Base-by-base conservation (phyloP, 2,113 vertebrate genomes). In the Cynocephalus volans region DNA sequence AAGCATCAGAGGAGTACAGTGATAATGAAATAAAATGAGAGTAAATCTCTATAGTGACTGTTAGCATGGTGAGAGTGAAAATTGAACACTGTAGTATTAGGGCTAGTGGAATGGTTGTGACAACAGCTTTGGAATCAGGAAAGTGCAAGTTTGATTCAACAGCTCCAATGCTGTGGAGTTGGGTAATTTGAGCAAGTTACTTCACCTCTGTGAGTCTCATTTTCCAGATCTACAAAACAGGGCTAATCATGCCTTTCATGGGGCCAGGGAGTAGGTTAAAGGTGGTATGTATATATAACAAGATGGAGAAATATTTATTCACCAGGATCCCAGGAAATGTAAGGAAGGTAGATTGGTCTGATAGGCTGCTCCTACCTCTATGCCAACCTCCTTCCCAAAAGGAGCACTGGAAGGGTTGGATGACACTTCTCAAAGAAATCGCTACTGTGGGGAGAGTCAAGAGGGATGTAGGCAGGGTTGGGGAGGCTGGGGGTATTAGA, bases 51-150 rank as follows among this genome's bases (percentile, higher is more conserved):
- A 3, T 0, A 6, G 10, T 21, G 31, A 41, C 7, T 8, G 11
- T 3, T 19, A 14, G 1, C 7, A 48, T 18, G 14, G 52, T 9
- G 6, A 45, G 26, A 36, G 6, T 0, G 8, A n/a, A n/a, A 0
- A 56, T 4, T 24, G 23, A 65, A 45, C 1, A 41, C 33, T 3
- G 4, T 0, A 5, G 33, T 9, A 23, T 28, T 11, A 56, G 60
- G 12, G 6, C 65, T 36, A 18, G 10, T 36, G 11, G 36, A 72
- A 24, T 33, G 24, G 6, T 26, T 60, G 23, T 18, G n/a, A 65
- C 14, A 54, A 58, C 3, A 31, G 41, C 56, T 45, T 54, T n/a
- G 56, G 31, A 58, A 45, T 77, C 11, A 58, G 41, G 0, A 33
- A 77, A 21, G 17, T 64, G 12, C 8, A 17, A 17, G 19, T 90